Evolutionary conservation across 2,113 vertebrate species (phyloP).

Genomic region (Numida meleagris): DNA sequence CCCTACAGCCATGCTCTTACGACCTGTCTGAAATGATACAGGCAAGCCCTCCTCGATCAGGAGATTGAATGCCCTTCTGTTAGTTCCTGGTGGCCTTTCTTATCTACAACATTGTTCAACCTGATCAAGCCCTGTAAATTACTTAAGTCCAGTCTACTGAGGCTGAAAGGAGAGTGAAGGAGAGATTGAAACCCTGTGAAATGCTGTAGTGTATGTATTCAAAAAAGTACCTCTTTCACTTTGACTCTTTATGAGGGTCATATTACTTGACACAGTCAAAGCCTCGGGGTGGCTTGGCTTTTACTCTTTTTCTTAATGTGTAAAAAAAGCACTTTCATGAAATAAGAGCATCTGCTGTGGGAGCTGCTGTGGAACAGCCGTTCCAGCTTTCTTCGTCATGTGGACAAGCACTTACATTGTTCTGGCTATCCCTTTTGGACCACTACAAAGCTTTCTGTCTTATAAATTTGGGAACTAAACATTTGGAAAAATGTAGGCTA

Average conservation of each 20-base stretch:
- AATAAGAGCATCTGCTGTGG: background rate
- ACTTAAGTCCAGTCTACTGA: background rate
- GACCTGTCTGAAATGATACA: background rate
- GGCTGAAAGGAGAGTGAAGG: background rate
- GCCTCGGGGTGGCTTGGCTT: conserved; percentile 50
- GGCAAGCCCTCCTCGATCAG: background rate
- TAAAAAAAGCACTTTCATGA: background rate
- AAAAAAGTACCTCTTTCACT: conserved; percentile 29
- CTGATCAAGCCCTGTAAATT: background rate
- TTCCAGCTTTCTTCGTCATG: background rate
- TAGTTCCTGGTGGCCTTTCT: background rate
- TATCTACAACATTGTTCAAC: background rate
- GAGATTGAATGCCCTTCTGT: background rate
- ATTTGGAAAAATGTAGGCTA: background rate
- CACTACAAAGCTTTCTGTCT: conserved; percentile 16
- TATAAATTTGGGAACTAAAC: conserved; percentile 4
- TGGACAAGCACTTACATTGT: conserved; percentile 25
- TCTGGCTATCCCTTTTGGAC: background rate
- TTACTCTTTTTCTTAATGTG: background rate
- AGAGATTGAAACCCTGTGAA: background rate
- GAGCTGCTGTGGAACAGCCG: background rate
- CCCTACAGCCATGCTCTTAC: background rate
- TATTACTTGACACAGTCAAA: background rate
- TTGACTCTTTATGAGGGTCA: background rate
- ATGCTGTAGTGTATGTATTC: background rate